phyloP scores from a whole-genome alignment of 2,113 vertebrate genomes.

The Egretta garzetta region DNA sequence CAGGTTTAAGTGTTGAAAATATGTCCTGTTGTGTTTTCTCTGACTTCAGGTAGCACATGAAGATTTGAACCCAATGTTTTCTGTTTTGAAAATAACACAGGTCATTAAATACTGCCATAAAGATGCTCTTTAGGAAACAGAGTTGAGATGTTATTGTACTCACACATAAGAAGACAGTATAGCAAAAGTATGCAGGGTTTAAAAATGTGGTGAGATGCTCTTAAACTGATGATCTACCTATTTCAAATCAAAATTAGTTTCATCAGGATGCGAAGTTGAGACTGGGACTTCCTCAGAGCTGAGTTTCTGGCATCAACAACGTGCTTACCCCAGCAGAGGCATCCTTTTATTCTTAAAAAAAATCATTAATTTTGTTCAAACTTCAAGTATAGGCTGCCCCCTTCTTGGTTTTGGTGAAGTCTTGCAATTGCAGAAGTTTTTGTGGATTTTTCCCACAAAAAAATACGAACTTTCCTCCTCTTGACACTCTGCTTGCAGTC shows the following conservation, averaged over 20 bases:
- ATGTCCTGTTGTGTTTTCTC: not conserved
- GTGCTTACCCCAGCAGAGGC: not conserved
- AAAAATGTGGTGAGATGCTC: not conserved
- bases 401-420: conserved; percentile 39
- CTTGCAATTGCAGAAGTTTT: conserved; percentile 11
- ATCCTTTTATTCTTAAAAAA: not conserved
- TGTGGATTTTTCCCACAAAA: not conserved
- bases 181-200: not conserved
- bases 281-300: not conserved
- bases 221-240: not conserved
- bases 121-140: not conserved
- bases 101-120: not conserved
- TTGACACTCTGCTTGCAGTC: not conserved
- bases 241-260: not conserved
- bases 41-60: not conserved
- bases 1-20: not conserved
- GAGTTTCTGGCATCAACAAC: not conserved
- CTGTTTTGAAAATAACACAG: not conserved
- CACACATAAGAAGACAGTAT: not conserved
- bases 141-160: not conserved
- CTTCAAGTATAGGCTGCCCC: conserved; percentile 32
- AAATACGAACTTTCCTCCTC: not conserved
- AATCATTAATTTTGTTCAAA: not conserved
- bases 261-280: not conserved
- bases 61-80: not conserved